phyloP scores from a whole-genome alignment of 2,113 vertebrate species.

The Rousettus leschenaultii region DNA sequence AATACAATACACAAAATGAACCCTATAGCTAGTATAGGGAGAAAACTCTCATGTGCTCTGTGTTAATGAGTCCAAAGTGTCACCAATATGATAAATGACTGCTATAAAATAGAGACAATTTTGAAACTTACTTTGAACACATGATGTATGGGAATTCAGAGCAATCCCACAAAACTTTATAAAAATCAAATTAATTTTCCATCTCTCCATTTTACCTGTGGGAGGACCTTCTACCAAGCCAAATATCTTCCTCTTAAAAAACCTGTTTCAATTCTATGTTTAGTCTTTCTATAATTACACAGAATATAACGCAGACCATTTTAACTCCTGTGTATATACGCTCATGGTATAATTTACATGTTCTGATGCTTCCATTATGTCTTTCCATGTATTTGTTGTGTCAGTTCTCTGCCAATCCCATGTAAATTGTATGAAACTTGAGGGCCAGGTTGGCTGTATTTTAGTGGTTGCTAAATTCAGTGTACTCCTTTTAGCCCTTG shows the following conservation, averaged over 20 bases:
- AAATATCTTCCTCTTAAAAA: background rate
- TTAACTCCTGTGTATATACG: background rate
- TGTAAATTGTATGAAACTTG: background rate
- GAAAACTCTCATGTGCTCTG: background rate
- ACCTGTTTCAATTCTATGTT: background rate
- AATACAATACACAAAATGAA: background rate
- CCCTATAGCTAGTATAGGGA: background rate
- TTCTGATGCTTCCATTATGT: background rate
- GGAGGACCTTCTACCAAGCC: background rate
- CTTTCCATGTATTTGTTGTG: background rate
- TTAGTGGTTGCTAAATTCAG: background rate
- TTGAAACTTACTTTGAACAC: conserved; percentile 30
- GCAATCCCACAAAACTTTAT: background rate
- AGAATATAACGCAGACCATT: background rate
- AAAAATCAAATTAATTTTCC: background rate
- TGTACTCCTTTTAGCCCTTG: background rate
- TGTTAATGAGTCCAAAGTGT: background rate
- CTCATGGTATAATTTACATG: background rate
- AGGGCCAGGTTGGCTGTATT: background rate
- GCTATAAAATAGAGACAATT: background rate
- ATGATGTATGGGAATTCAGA: background rate
- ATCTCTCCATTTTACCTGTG: background rate
- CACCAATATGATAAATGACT: background rate
- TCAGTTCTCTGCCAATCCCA: background rate
- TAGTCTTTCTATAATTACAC: background rate